Conservation (phyloP, 2,797 vertebrate genomes). For the Neoniphon sammara region DNA sequence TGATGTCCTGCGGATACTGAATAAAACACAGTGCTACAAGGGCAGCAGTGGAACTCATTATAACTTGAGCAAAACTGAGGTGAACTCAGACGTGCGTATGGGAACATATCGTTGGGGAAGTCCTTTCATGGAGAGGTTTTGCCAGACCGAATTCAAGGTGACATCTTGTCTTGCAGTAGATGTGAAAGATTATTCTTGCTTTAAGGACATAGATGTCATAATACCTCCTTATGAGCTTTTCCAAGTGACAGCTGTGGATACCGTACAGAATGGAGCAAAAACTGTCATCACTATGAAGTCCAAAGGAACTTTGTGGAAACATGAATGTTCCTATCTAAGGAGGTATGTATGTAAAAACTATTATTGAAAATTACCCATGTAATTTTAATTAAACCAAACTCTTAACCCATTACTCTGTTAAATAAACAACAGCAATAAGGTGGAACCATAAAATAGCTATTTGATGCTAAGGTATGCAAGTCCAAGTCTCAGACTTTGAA, state of each 20-base stretch:
- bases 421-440: too few relatives aligned
- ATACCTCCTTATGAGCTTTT: neutral
- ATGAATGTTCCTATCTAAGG: neutral
- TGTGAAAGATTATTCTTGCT: neutral
- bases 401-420: too few relatives aligned
- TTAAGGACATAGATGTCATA: neutral
- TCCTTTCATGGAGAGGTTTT: slow-evolving; percentile 3
- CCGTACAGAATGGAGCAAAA: neutral
- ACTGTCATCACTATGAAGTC: neutral
- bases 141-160: neutral
- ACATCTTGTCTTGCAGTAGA: neutral
- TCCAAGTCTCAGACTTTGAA: too few relatives aligned
- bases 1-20: slow-evolving; percentile 9
- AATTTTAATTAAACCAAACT: too few relatives aligned
- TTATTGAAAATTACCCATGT: neutral
- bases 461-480: too few relatives aligned
- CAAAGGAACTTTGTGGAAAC: neutral
- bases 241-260: neutral
- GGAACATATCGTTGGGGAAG: neutral
- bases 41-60: neutral
- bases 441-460: too few relatives aligned
- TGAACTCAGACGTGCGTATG: neutral
- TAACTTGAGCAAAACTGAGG: neutral
- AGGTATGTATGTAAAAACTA: neutral
- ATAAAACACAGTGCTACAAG: neutral